phyloP scores from a whole-genome alignment of 2,797 vertebrate species.

The Toxotes lorentzi region DNA sequence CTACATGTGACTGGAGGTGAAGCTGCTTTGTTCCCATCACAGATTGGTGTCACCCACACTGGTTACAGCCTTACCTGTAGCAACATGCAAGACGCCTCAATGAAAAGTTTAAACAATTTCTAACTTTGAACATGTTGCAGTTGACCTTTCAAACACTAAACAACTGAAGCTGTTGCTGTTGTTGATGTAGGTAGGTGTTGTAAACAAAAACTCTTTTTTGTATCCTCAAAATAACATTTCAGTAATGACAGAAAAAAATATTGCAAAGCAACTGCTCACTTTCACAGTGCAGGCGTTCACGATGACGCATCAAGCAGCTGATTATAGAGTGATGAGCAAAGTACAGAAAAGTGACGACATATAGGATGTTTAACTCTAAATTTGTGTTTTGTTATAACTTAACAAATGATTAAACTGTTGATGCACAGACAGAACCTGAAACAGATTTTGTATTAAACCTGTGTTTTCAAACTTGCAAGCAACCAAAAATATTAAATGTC shows the following conservation, averaged over 20 bases:
- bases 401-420: too few relatives aligned
- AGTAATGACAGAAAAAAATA: background rate
- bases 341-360: background rate
- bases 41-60: background rate
- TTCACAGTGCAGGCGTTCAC: background rate
- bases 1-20: background rate
- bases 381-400: too few relatives aligned
- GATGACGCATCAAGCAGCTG: background rate
- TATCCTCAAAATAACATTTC: background rate
- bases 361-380: background rate
- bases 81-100: background rate
- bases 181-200: background rate
- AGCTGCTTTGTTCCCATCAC: conserved; percentile 25
- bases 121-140: background rate
- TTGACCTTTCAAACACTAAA: conserved; percentile 6
- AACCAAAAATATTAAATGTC: background rate
- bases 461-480: too few relatives aligned
- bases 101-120: conserved; percentile 21
- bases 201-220: background rate
- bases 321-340: background rate
- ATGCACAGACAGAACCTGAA: too few relatives aligned
- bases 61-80: conserved; percentile 12
- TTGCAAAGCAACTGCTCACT: background rate
- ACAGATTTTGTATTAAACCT: too few relatives aligned
- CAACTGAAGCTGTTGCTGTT: background rate